These are phyloP conservation scores for Lepidonotus clava DNA, from an alignment of 2,888 invertebrate species.

Conservation along the genomic window DNA sequence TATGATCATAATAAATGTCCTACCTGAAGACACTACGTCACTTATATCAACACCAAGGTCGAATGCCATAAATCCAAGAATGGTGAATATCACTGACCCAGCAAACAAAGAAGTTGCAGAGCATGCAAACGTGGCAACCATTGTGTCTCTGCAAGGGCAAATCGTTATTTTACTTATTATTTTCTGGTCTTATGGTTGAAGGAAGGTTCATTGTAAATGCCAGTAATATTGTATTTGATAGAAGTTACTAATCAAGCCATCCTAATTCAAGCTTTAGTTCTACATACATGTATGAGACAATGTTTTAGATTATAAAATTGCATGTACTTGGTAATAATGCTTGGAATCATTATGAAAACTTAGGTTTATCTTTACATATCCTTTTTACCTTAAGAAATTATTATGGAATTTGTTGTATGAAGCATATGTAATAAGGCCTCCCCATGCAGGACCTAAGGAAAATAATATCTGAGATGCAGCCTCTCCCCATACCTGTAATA, in stretches of 20 bases:
- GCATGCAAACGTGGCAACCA: neutral
- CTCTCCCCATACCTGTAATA: constrained; percentile 39
- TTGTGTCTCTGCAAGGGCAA: neutral
- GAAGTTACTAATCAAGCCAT: neutral
- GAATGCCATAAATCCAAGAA: neutral
- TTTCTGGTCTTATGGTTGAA: too few relatives aligned
- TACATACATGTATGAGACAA: neutral
- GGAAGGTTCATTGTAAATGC: too few relatives aligned
- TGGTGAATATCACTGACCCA: neutral
- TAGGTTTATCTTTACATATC: too few relatives aligned
- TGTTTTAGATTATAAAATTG: too few relatives aligned
- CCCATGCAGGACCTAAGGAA: constrained; percentile 19
- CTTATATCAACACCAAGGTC: neutral
- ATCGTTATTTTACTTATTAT: too few relatives aligned
- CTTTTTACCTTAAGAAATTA: constrained; percentile 24
- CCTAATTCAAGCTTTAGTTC: neutral
- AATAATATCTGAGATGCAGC: constrained; percentile 34
- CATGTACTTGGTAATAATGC: too few relatives aligned
- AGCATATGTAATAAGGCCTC: neutral
- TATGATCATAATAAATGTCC: too few relatives aligned
- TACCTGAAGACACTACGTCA: neutral
- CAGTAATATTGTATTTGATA: neutral
- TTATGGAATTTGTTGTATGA: constrained; percentile 35
- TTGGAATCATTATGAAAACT: too few relatives aligned
- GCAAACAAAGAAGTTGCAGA: neutral